A percentile compares a stretch with the other conserved stretches of the same genome.
phyloP scores from a whole-genome alignment of 1,140 invertebrate species.

The Apocrypta bakeri region DNA sequence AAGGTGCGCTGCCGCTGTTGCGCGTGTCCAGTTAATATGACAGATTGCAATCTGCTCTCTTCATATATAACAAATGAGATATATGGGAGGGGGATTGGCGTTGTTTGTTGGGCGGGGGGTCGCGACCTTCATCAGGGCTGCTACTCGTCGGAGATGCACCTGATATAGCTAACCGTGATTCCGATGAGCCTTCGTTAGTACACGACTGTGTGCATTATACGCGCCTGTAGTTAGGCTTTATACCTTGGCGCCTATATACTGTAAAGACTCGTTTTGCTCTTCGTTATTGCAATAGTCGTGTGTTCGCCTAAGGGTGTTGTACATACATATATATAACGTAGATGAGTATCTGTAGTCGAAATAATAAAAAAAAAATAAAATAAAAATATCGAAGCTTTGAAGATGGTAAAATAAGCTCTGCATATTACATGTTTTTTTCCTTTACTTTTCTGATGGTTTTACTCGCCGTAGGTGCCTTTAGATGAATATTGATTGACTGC shows the following conservation, averaged over 20 bases:
- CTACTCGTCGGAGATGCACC: slow-evolving; percentile 45
- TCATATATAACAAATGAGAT: not conserved
- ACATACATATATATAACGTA: no score
- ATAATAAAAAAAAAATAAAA: no score
- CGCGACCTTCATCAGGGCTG: slow-evolving; percentile 29
- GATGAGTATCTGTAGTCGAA: no score
- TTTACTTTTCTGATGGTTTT: not conserved
- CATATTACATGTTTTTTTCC: not conserved
- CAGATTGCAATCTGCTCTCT: slow-evolving; percentile 62
- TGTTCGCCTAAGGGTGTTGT: no score
- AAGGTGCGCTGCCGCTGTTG: slow-evolving; percentile 30
- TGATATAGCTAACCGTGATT: not conserved
- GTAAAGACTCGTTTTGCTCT: no score
- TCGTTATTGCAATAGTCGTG: no score
- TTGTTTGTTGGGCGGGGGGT: slow-evolving; percentile 39
- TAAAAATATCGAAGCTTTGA: no score
- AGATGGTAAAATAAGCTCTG: no score
- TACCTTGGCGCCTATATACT: not conserved
- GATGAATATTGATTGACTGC: slow-evolving; percentile 14
- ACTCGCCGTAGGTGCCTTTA: not conserved
- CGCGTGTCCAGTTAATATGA: slow-evolving; percentile 64
- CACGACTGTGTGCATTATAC: not conserved
- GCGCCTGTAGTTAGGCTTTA: not conserved
- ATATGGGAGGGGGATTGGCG: not conserved
- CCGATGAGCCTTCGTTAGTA: not conserved